Conservation (phyloP, 2,888 invertebrate genomes). For the Drosophila incognita region DNA sequence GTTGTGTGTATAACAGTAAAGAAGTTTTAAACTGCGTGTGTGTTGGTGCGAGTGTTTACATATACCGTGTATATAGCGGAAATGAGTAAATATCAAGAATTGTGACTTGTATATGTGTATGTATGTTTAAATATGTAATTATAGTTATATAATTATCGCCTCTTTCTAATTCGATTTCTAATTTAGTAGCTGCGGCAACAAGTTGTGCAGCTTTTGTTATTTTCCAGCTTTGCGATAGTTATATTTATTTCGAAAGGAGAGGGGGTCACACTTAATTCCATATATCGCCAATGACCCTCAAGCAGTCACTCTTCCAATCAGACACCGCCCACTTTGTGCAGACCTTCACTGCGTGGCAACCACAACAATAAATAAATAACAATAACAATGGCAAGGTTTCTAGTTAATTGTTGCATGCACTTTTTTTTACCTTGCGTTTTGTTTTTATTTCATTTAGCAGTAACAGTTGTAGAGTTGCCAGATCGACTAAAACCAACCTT, state of each 20-base stretch:
- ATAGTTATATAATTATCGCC: not conserved
- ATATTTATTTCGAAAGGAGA: not conserved
- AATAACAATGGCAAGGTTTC: constrained; percentile 60
- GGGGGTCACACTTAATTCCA: constrained; percentile 9
- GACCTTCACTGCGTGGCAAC: constrained; percentile 37
- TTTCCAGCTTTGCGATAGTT: constrained; percentile 1
- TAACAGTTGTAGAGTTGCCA: constrained; percentile 46
- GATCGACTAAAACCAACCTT: constrained; percentile 13
- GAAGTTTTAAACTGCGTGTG: constrained; percentile 24
- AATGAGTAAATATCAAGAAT: constrained; percentile 48
- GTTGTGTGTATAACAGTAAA: constrained; percentile 61
- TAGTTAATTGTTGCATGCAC: constrained; percentile 64
- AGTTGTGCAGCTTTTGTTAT: constrained; percentile 35
- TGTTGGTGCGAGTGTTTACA: constrained; percentile 24
- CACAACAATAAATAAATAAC: constrained; percentile 21
- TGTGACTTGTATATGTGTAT: constrained; percentile 17
- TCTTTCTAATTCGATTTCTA: constrained; percentile 21
- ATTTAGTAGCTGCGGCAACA: constrained; percentile 39
- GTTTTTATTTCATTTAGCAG: not conserved
- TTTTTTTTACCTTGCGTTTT: constrained; percentile 3
- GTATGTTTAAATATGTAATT: not conserved
- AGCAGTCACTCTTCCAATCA: not conserved
- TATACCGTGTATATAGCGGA: constrained; percentile 43
- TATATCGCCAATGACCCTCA: constrained; percentile 21
- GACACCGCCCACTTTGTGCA: constrained; percentile 3